These are phyloP conservation scores for Mobula hypostoma DNA, from an alignment of 2,113 vertebrate genomes.

Conservation along the genomic window DNA sequence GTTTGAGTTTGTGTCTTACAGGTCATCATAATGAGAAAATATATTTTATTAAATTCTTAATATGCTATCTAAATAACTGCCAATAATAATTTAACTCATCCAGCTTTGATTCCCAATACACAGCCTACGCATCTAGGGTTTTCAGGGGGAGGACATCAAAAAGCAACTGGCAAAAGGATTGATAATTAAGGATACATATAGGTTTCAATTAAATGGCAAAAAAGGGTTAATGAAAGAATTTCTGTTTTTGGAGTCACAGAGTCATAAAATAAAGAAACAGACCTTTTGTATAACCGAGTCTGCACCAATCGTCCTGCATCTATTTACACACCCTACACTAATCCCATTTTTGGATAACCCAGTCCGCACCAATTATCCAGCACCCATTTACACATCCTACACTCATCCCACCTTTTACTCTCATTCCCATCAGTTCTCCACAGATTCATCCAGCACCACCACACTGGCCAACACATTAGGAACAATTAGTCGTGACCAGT, in stretches of 20 bases:
- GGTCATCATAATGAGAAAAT: background rate
- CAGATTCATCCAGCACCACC: no score
- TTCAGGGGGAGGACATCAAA: background rate
- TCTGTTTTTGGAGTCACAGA: background rate
- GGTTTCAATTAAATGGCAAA: background rate
- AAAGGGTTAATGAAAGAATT: background rate
- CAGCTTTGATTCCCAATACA: background rate
- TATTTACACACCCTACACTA: no score
- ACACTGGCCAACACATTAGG: no score
- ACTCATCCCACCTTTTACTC: no score
- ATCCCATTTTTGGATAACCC: no score
- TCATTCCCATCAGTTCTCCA: no score
- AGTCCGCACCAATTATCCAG: no score
- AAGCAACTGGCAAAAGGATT: background rate
- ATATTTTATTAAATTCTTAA: background rate
- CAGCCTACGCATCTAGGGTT: background rate
- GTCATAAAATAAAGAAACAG: no score
- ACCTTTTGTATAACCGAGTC: no score
- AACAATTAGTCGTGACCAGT: no score
- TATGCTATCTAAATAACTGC: background rate
- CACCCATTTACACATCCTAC: no score
- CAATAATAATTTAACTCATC: background rate
- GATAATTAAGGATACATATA: background rate
- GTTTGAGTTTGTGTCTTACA: background rate
- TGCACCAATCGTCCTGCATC: no score